These are phyloP conservation scores for Lophotriccus pileatus DNA, from an alignment of 2,797 vertebrate genomes.

Conservation along the genomic window DNA sequence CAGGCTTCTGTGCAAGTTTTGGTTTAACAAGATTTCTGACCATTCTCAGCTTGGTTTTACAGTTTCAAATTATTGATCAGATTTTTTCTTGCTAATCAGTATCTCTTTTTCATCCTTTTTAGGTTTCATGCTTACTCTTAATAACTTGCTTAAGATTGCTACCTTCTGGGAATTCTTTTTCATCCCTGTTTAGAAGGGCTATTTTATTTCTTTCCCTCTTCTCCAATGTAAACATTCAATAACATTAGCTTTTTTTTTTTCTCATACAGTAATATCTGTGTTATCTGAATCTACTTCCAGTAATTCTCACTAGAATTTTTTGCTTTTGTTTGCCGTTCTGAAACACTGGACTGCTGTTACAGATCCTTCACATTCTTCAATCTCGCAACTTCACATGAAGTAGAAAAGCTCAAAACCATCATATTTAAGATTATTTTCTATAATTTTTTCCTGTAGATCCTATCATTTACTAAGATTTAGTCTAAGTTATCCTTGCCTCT, in stretches of 20 bases:
- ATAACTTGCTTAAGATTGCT: not conserved
- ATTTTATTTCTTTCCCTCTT: not conserved
- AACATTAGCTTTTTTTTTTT: not conserved
- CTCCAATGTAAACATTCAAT: not conserved
- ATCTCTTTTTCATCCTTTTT: not conserved
- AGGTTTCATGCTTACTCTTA: not conserved
- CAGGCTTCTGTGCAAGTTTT: not conserved
- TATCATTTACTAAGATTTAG: not conserved
- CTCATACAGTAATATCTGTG: not conserved
- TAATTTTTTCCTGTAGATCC: not conserved
- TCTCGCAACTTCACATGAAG: not conserved
- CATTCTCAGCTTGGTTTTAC: not conserved
- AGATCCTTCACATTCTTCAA: not conserved
- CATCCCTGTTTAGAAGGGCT: accelerated
- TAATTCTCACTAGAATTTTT: not conserved
- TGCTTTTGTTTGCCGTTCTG: not conserved
- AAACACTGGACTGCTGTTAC: not conserved
- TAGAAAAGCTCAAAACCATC: not conserved
- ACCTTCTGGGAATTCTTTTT: not conserved
- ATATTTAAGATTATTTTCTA: not conserved
- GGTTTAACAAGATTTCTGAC: not conserved
- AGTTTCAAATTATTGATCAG: not conserved
- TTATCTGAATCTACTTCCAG: not conserved
- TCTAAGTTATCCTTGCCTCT: not conserved
- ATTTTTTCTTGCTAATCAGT: not conserved